phyloP scores from a whole-genome alignment of 1,140 invertebrate species.

The Pseudomyrmex flavicornis region DNA sequence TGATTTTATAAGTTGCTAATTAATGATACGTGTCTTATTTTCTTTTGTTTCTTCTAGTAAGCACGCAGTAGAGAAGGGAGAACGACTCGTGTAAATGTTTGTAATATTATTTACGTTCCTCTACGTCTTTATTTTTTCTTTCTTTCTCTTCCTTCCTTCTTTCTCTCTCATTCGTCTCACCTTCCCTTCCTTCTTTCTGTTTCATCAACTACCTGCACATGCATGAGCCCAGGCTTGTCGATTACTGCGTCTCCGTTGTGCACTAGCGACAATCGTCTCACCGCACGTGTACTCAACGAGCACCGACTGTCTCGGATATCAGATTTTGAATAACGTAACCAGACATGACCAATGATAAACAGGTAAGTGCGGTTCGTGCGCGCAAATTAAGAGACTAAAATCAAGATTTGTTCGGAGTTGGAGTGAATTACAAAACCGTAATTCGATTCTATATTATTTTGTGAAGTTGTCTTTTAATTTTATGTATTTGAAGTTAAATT shows the following conservation, averaged over 20 bases:
- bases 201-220: conserved; percentile 75
- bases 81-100: conserved; percentile 71
- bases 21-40: conserved; percentile 48
- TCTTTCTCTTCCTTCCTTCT: background rate
- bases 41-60: conserved; percentile 80
- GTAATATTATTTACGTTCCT: conserved; percentile 30
- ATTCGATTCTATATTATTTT: no score
- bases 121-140: background rate
- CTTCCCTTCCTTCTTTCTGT: conserved; percentile 64
- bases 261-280: conserved; percentile 65
- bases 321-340: conserved; percentile 66
- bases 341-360: conserved; percentile 84
- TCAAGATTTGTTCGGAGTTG: background rate
- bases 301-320: conserved; percentile 34
- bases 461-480: no score
- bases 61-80: conserved; percentile 35
- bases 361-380: conserved; percentile 77
- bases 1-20: conserved; percentile 53
- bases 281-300: conserved; percentile 56
- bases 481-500: no score
- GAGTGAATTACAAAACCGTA: background rate
- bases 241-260: conserved; percentile 68
- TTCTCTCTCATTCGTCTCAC: background rate
- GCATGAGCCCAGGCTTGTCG: conserved; percentile 81
- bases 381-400: background rate